Evolutionary conservation across 2,797 vertebrate species (phyloP).

Genomic region (Capromys pilorides): DNA sequence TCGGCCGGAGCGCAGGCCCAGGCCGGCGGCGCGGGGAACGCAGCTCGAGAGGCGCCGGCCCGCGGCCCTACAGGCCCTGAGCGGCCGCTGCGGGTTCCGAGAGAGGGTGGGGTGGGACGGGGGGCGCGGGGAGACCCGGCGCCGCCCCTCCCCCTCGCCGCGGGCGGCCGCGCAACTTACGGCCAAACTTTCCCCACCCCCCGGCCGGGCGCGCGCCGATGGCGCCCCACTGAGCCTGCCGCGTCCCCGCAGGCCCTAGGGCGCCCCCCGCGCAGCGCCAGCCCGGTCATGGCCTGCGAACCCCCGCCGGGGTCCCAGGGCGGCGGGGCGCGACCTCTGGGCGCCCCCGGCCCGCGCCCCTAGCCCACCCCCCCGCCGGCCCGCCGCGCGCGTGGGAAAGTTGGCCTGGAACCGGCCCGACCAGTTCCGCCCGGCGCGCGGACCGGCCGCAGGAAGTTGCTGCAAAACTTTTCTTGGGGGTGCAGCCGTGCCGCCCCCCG

Average conservation of each 20-base stretch:
- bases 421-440: constrained; percentile 77
- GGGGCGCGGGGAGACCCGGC: not conserved
- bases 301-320: constrained; percentile 71
- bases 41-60: constrained; percentile 44
- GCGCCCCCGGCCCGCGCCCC: constrained; percentile 61
- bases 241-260: constrained; percentile 45
- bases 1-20: constrained; percentile 71
- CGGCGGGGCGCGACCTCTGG: constrained; percentile 60
- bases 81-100: constrained; percentile 70
- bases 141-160: constrained; percentile 70
- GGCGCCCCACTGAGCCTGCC: constrained; percentile 65
- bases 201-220: constrained; percentile 52
- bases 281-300: constrained; percentile 68
- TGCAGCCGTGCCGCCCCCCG: constrained; percentile 68
- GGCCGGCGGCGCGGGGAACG: constrained; percentile 68
- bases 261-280: constrained; percentile 54
- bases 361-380: constrained; percentile 65
- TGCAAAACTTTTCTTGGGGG: constrained; percentile 78
- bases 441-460: constrained; percentile 80
- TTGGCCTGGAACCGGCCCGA: constrained; percentile 81
- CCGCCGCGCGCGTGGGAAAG: constrained; percentile 80
- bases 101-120: not conserved
- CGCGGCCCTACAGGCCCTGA: constrained; percentile 81
- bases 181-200: constrained; percentile 74
- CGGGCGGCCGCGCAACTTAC: constrained; percentile 73